Conservation (phyloP, 2,888 invertebrate species). For the Trichogramma dendrolimi region DNA sequence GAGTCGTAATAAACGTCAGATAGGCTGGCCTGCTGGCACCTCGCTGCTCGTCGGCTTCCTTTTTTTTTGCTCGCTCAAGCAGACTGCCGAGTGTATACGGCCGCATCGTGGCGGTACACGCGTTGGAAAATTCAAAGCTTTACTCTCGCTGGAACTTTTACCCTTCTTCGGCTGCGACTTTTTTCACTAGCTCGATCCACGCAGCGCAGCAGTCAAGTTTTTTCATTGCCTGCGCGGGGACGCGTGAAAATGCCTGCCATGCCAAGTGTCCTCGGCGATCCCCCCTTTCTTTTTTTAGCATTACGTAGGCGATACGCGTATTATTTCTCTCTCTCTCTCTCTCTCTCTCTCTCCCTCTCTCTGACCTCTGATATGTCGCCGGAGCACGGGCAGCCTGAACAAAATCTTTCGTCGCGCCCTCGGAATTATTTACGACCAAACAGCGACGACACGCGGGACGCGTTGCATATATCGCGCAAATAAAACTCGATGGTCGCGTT, state of each 20-base stretch:
- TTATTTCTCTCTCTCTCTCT: conserved; percentile 5
- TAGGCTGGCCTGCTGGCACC: conserved; percentile 27
- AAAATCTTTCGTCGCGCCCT: not conserved
- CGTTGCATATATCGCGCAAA: no score
- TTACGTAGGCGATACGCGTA: not conserved
- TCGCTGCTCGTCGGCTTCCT: conserved; percentile 26
- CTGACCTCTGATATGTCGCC: conserved; percentile 9
- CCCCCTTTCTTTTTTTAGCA: not conserved
- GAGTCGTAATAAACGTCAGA: conserved; percentile 51
- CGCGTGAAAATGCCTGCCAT: no score
- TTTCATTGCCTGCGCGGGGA: no score
- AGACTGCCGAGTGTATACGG: conserved; percentile 5
- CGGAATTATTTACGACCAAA: not conserved
- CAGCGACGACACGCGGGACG: no score
- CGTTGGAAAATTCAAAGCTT: conserved; percentile 25
- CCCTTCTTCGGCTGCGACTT: conserved; percentile 23
- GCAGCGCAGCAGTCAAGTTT: no score
- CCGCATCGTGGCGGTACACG: not conserved
- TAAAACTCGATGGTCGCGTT: no score
- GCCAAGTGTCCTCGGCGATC: not conserved
- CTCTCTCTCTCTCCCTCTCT: conserved; percentile 18
- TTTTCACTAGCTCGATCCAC: not conserved
- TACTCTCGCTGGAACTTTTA: conserved; percentile 12
- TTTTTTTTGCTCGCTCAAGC: conserved; percentile 14
- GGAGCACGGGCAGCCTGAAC: not conserved